These are phyloP conservation scores for Morpho achilles DNA, from an alignment of 2,888 invertebrate genomes.

Conservation along the genomic window DNA sequence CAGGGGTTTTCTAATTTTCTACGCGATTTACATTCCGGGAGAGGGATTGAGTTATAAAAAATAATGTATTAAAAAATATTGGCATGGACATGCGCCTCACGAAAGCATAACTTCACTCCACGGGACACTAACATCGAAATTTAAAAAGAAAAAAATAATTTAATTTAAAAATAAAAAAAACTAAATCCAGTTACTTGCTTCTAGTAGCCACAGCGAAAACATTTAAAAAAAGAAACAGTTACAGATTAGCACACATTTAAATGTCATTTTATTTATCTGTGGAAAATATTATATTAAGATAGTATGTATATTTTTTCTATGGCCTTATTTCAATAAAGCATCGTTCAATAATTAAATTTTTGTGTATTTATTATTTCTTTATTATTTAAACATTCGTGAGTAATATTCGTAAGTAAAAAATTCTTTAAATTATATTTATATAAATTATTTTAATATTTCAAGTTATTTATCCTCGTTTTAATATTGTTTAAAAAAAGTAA, in stretches of 20 bases:
- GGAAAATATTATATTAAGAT: neutral
- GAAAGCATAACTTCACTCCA: slow-evolving; percentile 49
- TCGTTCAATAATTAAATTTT: no score
- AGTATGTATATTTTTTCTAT: no score
- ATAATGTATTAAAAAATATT: slow-evolving; percentile 29
- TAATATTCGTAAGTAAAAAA: no score
- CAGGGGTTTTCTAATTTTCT: slow-evolving; percentile 56
- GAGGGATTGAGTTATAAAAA: slow-evolving; percentile 37
- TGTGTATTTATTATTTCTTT: no score
- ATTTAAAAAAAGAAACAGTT: slow-evolving; percentile 46
- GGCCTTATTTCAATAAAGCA: no score
- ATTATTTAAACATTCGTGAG: no score
- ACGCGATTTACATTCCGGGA: slow-evolving; percentile 65
- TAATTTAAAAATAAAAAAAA: slow-evolving; percentile 38
- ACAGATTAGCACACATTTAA: slow-evolving; percentile 49
- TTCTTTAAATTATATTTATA: no score
- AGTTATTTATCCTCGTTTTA: no score
- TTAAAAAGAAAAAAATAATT: slow-evolving; percentile 28
- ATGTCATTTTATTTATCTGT: slow-evolving; percentile 13
- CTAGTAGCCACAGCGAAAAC: slow-evolving; percentile 79
- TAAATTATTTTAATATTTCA: no score
- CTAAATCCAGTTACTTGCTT: slow-evolving; percentile 69
- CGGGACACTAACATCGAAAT: slow-evolving; percentile 62
- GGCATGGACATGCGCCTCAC: slow-evolving; percentile 57
- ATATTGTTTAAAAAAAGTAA: no score